A percentile compares a stretch with the other conserved stretches of the same genome.
phyloP scores from a whole-genome alignment of 2,113 vertebrate species.

The Grammomys surdaster region DNA sequence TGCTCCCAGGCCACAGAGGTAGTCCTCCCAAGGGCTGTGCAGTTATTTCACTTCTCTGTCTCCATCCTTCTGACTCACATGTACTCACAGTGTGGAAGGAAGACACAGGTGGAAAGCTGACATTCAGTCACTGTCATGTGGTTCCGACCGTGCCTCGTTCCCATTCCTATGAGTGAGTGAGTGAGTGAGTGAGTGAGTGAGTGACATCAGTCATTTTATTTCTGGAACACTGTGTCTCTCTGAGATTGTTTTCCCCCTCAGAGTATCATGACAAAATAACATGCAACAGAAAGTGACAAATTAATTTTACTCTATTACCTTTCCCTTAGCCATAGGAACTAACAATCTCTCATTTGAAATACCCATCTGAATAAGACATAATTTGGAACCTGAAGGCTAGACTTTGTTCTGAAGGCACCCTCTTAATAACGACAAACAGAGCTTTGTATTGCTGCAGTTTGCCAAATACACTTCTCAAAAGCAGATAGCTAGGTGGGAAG shows the following conservation, averaged over 20 bases:
- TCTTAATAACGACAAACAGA: constrained; percentile 15
- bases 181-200: background rate
- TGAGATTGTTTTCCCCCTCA: background rate
- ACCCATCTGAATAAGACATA: background rate
- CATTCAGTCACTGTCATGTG: background rate
- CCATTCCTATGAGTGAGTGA: background rate
- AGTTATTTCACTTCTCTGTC: background rate
- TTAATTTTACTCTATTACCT: constrained; percentile 44
- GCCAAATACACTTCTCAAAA: background rate
- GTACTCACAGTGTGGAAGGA: background rate
- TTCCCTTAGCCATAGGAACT: background rate
- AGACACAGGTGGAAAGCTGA: background rate
- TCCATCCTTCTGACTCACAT: background rate
- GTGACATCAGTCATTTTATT: constrained; percentile 37
- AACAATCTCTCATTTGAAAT: constrained; percentile 43
- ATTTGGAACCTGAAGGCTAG: constrained; percentile 52
- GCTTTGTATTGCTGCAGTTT: background rate
- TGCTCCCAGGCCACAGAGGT: background rate
- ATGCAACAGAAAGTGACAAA: background rate
- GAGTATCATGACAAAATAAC: constrained; percentile 51
- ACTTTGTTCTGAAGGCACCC: constrained; percentile 4
- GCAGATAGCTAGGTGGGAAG: background rate
- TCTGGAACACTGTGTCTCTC: constrained; percentile 35
- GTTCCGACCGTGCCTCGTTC: background rate
- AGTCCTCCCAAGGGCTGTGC: background rate